Evolutionary conservation across 1,140 invertebrate species (phyloP), one percentile per base, ranked within the genome.

Genomic region (Copidosoma floridanum): DNA sequence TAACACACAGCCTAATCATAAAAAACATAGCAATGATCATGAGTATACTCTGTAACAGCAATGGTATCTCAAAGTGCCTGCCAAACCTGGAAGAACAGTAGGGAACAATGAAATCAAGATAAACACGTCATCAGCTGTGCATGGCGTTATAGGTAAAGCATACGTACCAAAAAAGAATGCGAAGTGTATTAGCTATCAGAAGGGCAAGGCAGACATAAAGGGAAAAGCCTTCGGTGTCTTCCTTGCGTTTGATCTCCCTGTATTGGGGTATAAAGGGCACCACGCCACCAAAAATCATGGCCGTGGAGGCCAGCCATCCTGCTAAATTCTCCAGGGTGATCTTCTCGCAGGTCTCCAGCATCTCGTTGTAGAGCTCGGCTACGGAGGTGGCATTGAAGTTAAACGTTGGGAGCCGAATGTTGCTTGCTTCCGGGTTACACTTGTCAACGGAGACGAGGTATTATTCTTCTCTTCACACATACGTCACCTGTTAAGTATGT

Each of bases 1-100:
- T 85, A 24, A 99, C 90, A 83, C 96, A 99, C 14, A 99, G 81
- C 78, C 95, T 90, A 63, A 99, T 90, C 91, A 99, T 94, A 21
- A 88, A 82, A 73, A 99, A 86, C 97, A 99, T 99, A 63, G 94
- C 90, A 26, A 91, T 74, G 74, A 95, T 97, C 97, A 99, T 99
- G 24, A 99, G 87, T 73, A 99, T 86, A 83, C 95, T 98, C 85
- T 99, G 97, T 52, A 96, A 84, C 56, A 99, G 84, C 63, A 99
- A 82, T 62, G 97, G 95, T 71, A 92, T 80, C 81, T 99, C 96
- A 85, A 95, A 99, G 65, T 87, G 88, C 81, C 95, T 95, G 48
- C 96, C 97, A 88, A 99, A 99, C 96, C 96, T 98, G 79, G 52
- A 84, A 84, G 72, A 80, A 8, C 29, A 32, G 12, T 32, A 32